These are phyloP conservation scores for Clarias gariepinus DNA, from an alignment of 2,113 vertebrate species.

Conservation along the genomic window DNA sequence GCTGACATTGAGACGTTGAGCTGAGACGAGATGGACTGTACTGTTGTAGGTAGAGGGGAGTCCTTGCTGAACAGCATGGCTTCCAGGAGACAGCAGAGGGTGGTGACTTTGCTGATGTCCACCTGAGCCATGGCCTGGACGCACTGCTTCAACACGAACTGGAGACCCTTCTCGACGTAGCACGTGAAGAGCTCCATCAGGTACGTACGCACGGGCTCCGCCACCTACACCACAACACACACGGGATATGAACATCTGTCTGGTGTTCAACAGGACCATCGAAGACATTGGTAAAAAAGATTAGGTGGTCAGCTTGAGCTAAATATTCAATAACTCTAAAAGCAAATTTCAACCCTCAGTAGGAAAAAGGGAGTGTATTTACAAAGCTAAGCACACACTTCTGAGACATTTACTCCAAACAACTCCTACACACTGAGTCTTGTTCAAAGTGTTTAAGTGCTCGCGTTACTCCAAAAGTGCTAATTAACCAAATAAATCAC, in stretches of 20 bases:
- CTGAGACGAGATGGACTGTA: conserved; percentile 56
- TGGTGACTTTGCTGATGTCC: conserved; percentile 86
- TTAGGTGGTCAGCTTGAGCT: too few species aligned
- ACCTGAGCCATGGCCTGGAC: conserved; percentile 82
- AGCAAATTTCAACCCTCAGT: not conserved
- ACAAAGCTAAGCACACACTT: not conserved
- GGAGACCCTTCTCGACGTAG: conserved; percentile 81
- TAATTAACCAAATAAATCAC: conserved; percentile 30
- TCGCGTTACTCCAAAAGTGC: not conserved
- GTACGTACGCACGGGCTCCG: conserved; percentile 66
- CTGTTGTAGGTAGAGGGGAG: conserved; percentile 74
- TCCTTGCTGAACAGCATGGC: conserved; percentile 75
- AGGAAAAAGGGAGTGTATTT: not conserved
- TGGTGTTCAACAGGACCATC: not conserved
- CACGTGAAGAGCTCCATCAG: conserved; percentile 77
- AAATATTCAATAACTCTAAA: too few species aligned
- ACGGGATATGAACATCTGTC: not conserved
- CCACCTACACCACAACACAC: conserved; percentile 62
- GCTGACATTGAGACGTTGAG: not conserved
- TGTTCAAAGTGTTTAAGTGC: not conserved
- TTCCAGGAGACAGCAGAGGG: conserved; percentile 83
- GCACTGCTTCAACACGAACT: conserved; percentile 77
- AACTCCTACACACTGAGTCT: not conserved
- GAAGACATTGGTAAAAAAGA: too few species aligned
- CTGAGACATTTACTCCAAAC: not conserved